Evolutionary conservation across 2,888 invertebrate genomes (phyloP).

Genomic region (Taphrorychus bicolor): DNA sequence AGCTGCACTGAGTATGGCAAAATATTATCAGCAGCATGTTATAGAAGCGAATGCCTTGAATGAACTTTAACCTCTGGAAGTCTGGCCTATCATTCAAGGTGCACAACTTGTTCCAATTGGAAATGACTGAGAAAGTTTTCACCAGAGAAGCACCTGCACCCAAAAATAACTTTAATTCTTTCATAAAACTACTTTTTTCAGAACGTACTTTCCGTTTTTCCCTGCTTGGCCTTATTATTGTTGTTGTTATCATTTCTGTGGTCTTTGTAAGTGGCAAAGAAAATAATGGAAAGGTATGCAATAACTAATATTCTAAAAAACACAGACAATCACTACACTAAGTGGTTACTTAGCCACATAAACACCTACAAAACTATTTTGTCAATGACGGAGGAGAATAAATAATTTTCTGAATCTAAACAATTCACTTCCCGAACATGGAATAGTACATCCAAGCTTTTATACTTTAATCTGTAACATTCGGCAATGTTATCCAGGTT

Average conservation of each 20-base stretch:
- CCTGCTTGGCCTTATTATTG: not conserved
- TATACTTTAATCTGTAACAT: slow-evolving; percentile 48
- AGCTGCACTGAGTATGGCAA: slow-evolving; percentile 47
- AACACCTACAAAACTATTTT: not conserved
- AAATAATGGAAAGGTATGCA: not conserved
- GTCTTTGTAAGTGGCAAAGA: not conserved
- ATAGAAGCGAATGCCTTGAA: slow-evolving; percentile 50
- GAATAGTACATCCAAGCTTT: slow-evolving; percentile 44
- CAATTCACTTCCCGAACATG: slow-evolving; percentile 42
- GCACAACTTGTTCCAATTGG: slow-evolving; percentile 31
- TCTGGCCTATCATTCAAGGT: slow-evolving; percentile 40
- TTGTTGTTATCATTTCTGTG: not conserved
- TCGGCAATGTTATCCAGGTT: slow-evolving; percentile 28
- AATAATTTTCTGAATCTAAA: slow-evolving; percentile 45
- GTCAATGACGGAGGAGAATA: slow-evolving; percentile 45
- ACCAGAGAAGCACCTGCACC: not conserved
- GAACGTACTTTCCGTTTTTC: not conserved
- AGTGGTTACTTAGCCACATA: too few relatives aligned
- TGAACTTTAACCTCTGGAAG: slow-evolving; percentile 44
- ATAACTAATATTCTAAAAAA: not conserved
- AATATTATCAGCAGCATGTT: slow-evolving; percentile 50
- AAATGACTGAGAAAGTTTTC: slow-evolving; percentile 25
- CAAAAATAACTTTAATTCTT: not conserved
- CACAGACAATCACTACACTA: not conserved
- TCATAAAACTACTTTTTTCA: slow-evolving; percentile 6